Percentiles rank a stretch among this genome's conserved stretches.
These are phyloP conservation scores for Agrochola lychnidis DNA, from an alignment of 2,888 invertebrate species.

Conservation along the genomic window DNA sequence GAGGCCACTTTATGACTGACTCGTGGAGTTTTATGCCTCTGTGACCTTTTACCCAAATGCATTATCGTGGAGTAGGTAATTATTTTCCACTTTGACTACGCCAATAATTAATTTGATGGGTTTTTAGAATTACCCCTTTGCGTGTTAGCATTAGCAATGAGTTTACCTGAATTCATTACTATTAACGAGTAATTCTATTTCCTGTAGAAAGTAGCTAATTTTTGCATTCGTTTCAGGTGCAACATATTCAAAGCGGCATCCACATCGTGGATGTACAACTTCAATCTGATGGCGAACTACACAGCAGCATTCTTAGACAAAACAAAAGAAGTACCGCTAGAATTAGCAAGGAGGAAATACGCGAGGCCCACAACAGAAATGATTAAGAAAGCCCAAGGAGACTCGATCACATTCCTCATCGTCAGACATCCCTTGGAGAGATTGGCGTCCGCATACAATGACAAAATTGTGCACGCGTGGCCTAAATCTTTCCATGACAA, in stretches of 20 bases:
- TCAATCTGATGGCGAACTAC: constrained; percentile 96
- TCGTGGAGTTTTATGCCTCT: constrained; percentile 25
- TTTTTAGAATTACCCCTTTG: constrained; percentile 20
- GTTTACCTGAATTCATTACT: neutral
- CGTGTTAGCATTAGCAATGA: constrained; percentile 15
- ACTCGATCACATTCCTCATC: constrained; percentile 95
- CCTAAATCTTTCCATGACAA: constrained; percentile 96
- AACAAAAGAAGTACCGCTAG: constrained; percentile 94
- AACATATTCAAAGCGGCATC: constrained; percentile 96
- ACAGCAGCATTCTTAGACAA: constrained; percentile 94
- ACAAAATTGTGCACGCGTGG: constrained; percentile 95
- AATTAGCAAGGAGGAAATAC: constrained; percentile 94
- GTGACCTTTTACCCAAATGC: neutral
- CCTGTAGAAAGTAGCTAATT: neutral
- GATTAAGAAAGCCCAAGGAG: constrained; percentile 93
- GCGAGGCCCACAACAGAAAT: constrained; percentile 94
- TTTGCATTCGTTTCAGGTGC: constrained; percentile 88
- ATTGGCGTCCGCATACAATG: constrained; percentile 95
- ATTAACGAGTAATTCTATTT: neutral
- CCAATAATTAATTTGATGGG: constrained; percentile 33
- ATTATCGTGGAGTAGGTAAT: neutral
- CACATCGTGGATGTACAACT: constrained; percentile 98
- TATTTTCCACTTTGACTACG: constrained; percentile 8
- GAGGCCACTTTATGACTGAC: constrained; percentile 10
- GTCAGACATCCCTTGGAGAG: constrained; percentile 95